Base-by-base conservation (phyloP, 2,888 invertebrate genomes). In the Dinocampus coccinellae region DNA sequence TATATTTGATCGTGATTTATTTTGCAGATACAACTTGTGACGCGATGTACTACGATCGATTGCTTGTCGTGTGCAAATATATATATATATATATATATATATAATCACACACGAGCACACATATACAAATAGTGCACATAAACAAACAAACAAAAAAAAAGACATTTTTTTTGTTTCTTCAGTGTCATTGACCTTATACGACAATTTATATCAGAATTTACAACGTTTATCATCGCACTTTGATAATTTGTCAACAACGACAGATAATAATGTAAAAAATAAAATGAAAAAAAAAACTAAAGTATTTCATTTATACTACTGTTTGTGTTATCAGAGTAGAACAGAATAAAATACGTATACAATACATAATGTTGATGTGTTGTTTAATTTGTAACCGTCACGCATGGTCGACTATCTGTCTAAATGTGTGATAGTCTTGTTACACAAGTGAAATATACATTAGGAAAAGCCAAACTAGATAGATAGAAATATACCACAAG, bases 391-490 rank as follows among this genome's bases (percentile, higher is more conserved):
- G 58, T 60, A 61, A 73, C 47, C 47, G 64, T 26, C 58, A 52
- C 33, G 53, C 62, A 52, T 58, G 36, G 20, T 60, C 29, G 68
- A 47, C 60, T 62, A 71, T 64, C 67, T 68, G 68, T 72, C 69
- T 69, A 72, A 58, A 72, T 72, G 62, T 67, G 67, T 73, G 73
- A 76, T 74, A 73, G 74, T 72, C 69, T 75, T 69, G 73, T 73
- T 71, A 42, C 70, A 29, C 58, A 58, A 61, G 64, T 55, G 47
- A 64, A 65, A 55, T 39, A 57, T 13, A 47, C 47, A 47, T 58
- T 52, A 61, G 65, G 63, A 52, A 13, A 68, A 47, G 47, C 47
- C 20, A 47, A n/a, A 16, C 16, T 47, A 57, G 57, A 29, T 52
- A 52, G 20, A 22, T 34, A 34, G 60, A 20, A 34, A 20, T 34